Base-by-base conservation (phyloP, 2,888 invertebrate species). In the Spialia ferax region DNA sequence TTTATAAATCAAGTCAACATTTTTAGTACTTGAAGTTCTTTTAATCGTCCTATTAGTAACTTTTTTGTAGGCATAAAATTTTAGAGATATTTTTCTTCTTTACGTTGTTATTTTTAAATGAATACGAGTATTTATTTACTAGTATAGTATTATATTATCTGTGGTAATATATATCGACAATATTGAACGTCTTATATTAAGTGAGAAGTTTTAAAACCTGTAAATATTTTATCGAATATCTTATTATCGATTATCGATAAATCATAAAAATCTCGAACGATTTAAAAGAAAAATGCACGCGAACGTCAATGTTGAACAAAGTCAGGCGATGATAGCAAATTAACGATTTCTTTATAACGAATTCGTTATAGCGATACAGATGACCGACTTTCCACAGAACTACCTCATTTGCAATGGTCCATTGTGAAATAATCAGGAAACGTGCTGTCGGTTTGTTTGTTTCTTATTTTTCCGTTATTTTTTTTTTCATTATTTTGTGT, bases 311-410 rank as follows among this genome's bases (percentile, higher is more conserved):
- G n/a, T 26, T 55, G 8, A 35, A 35, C 35, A 32, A 15, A 59
- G 23, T 35, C 23, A 42, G n/a, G 20, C 38, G 23, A 59, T 42
- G 35, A 35, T 18, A 7, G 50, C 22, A 54, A 38, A 29, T 22
- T 50, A 54, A 38, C 52, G 62, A 23, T 26, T 10, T 20, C 11
- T 35, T 38, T 54, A 13, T 66, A 66, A 66, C 60, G 66, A 55
- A 57, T 50, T 59, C 60, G 66, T 66, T 66, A 50, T 60, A 32
- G 54, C 60, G 66, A 60, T 55, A 45, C 66, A 66, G 60, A 42
- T 55, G 66, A 61, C 15, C 60, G 66, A 42, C 52, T 60, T 57
- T 38, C 26, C 23, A 23, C 38, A 45, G 64, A 50, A 38, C 38
- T 48, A 50, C 20, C 54, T 54, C 20, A 55, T 61, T 61, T 55